A percentile compares a stretch with the other conserved stretches of the same genome.
These are phyloP conservation scores for Drosophila parthenogenetica DNA, from an alignment of 2,888 invertebrate species.

Conservation along the genomic window DNA sequence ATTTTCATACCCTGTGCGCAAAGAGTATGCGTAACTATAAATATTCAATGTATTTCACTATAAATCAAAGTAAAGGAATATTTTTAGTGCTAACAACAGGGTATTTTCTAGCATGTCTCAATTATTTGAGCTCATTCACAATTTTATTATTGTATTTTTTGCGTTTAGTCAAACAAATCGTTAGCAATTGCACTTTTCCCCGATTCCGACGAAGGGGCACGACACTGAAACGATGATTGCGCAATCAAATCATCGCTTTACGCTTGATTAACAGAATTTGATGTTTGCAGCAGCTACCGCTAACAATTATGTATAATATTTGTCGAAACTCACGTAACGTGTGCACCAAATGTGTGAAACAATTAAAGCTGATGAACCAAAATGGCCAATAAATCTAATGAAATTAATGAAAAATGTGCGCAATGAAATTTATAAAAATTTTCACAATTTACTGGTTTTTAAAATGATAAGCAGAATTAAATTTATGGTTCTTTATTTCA, in stretches of 20 bases:
- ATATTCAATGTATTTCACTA: not conserved
- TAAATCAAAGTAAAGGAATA: not conserved
- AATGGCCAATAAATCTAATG: not conserved
- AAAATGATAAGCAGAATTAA: not conserved
- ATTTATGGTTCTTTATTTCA: not conserved
- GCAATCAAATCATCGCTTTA: constrained; percentile 73
- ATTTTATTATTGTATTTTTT: constrained; percentile 48
- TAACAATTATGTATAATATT: constrained; percentile 51
- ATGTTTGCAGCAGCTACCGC: constrained; percentile 48
- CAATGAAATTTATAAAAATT: not conserved
- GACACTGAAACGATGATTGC: constrained; percentile 40
- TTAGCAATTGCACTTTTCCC: constrained; percentile 56
- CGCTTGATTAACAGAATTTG: constrained; percentile 71
- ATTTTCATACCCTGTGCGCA: constrained; percentile 14
- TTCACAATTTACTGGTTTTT: not conserved
- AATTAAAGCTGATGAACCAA: constrained; percentile 35
- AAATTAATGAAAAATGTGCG: constrained; percentile 9
- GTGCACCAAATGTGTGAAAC: constrained; percentile 10
- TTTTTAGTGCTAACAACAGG: not conserved
- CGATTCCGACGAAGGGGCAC: not conserved
- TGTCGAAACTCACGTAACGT: constrained; percentile 15
- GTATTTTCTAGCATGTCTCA: not conserved
- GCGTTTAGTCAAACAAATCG: constrained; percentile 71
- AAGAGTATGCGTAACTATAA: not conserved
- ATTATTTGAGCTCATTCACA: not conserved